phyloP scores from a whole-genome alignment of 1,140 invertebrate genomes.

The Mizuhopecten yessoensis region DNA sequence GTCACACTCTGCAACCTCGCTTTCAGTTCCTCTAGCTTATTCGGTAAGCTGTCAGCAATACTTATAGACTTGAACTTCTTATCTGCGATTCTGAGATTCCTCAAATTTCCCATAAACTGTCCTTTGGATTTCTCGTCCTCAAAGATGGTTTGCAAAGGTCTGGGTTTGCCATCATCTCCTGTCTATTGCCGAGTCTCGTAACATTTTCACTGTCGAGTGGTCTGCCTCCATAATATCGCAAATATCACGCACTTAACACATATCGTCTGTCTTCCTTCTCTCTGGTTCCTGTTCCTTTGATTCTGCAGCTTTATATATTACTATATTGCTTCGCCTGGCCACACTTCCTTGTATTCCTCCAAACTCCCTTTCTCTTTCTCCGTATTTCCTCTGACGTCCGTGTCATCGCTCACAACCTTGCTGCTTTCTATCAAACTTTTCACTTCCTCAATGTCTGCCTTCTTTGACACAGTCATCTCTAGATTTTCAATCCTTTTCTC shows the following conservation, averaged over 20 bases:
- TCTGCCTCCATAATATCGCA: background rate
- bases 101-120: background rate
- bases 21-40: conserved; percentile 35
- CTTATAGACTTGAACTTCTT: background rate
- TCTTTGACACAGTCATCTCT: background rate
- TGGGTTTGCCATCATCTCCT: background rate
- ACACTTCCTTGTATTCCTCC: background rate
- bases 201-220: background rate
- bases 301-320: conserved; percentile 23
- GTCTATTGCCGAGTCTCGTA: background rate
- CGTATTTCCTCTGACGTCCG: too few relatives aligned
- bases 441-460: background rate
- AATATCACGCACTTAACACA: background rate
- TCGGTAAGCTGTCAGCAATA: conserved; percentile 41
- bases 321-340: background rate
- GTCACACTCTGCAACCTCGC: background rate
- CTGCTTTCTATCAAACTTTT: background rate
- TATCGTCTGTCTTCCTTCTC: background rate
- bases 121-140: conserved; percentile 13
- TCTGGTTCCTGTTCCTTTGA: background rate
- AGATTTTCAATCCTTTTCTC: background rate
- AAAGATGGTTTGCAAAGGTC: background rate
- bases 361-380: background rate
- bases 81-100: background rate
- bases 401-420: too few relatives aligned